Base-by-base conservation (phyloP, 1,140 invertebrate genomes). In the Aphaenogaster ashmeadi region DNA sequence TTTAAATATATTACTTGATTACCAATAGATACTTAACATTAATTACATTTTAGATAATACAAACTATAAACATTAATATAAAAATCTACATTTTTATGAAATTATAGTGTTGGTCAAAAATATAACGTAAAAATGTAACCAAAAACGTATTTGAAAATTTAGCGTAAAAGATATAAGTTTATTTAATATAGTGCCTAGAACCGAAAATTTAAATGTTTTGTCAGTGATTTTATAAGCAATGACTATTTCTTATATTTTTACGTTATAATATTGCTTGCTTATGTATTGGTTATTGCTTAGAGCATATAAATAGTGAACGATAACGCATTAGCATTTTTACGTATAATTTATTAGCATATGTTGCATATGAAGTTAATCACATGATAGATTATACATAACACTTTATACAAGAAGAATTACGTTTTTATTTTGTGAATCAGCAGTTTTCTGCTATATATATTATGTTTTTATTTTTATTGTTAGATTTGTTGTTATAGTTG, bases 291-390 rank as follows among this genome's bases (percentile, higher is more conserved):
- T 58, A 13, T 18, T 11, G 27, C 0, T 50, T 66, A 50, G 9
- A 21, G 21, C 44, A 4, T 56, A 41, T 54, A 80, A 69, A 38
- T 67, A 80, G 0, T 66, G 2, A 41, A 66, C n/a, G 41, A 66
- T 50, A 79, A 3, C 2, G 2, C 11, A 79, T 66, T 66, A 47
- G 6, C 27, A 66, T 66, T 47, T 47, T 66, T 79, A 3, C 0
- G 6, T 44, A 11, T 50, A 0, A 36, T n/a, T 79, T 7, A 64
- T 79, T 47, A 79, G 18, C 77, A 66, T 79, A 66, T 66, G 18
- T 21, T 47, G 9, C 56, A 62, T 18, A 41, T 18, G 13, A 60
- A 60, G 7, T 44, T 41, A 33, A 33, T 62, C 15, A 38, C 21
- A 44, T 78, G 13, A 47, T 36, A 47, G 11, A 3, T 44, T 38